Conservation (phyloP, 2,888 invertebrate genomes). For the Nymphalis urticae region DNA sequence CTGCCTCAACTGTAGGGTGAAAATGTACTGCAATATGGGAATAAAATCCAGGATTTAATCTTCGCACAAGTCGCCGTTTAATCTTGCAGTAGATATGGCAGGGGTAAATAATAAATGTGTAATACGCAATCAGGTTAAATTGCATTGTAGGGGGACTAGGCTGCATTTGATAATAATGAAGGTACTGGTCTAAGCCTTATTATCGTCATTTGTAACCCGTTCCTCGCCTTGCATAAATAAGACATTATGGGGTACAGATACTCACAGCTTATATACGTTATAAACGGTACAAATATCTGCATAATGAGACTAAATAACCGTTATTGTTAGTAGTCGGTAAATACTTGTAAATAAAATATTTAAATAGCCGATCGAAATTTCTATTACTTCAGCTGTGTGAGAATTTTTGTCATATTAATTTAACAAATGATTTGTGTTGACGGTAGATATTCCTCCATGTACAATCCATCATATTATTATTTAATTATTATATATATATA, state of each 20-base stretch:
- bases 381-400: too few relatives aligned
- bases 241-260: conserved; percentile 7
- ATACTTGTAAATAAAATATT: too few relatives aligned
- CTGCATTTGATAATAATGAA: conserved; percentile 19
- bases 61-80: conserved; percentile 75
- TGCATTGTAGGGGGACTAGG: conserved; percentile 55
- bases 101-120: conserved; percentile 76
- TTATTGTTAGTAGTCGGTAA: too few relatives aligned
- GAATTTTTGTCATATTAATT: too few relatives aligned
- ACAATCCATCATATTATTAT: too few relatives aligned
- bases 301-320: not conserved
- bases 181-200: conserved; percentile 18
- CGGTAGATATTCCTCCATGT: not conserved
- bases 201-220: conserved; percentile 25
- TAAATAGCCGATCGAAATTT: too few relatives aligned
- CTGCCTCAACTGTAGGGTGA: conserved; percentile 69
- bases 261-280: conserved; percentile 4
- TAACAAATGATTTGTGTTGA: too few relatives aligned
- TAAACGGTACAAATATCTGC: not conserved
- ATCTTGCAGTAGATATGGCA: conserved; percentile 76
- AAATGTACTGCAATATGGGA: conserved; percentile 74
- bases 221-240: conserved; percentile 22
- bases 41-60: conserved; percentile 80
- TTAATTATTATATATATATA: too few relatives aligned
- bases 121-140: conserved; percentile 70